These are phyloP conservation scores for Sphyrna mokarran DNA, from an alignment of 2,113 vertebrate species.

Conservation along the genomic window DNA sequence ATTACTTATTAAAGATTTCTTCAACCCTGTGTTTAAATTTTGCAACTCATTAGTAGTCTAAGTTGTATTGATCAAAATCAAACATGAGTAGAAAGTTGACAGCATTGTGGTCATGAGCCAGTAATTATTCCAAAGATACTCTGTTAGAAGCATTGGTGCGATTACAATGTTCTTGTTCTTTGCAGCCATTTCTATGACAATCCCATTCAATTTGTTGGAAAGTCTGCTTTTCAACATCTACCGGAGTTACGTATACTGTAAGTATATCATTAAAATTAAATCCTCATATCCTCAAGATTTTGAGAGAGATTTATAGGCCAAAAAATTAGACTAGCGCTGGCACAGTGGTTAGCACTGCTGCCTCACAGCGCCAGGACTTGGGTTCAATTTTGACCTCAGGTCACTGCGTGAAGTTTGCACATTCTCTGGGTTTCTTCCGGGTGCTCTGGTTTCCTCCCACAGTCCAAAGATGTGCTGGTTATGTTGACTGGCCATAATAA, in stretches of 20 bases:
- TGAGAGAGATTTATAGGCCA: not conserved
- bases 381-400: too few species aligned
- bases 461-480: too few species aligned
- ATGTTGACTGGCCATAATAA: too few species aligned
- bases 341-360: too few species aligned
- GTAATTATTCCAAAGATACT: not conserved
- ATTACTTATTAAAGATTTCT: not conserved
- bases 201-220: constrained; percentile 80
- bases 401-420: too few species aligned
- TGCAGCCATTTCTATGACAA: constrained; percentile 89
- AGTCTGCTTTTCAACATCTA: constrained; percentile 82
- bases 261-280: constrained; percentile 42
- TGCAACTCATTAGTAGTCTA: not conserved
- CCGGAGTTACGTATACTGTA: constrained; percentile 75
- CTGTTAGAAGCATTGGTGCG: not conserved
- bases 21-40: not conserved
- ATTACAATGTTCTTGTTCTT: constrained; percentile 40
- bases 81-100: not conserved
- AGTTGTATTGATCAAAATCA: not conserved
- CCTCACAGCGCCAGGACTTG: too few species aligned
- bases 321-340: not conserved
- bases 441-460: too few species aligned
- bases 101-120: not conserved
- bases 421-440: too few species aligned
- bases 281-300: not conserved